Evolutionary conservation across 2,797 vertebrate species (phyloP).

Genomic region (Scomberomorus guttatus): DNA sequence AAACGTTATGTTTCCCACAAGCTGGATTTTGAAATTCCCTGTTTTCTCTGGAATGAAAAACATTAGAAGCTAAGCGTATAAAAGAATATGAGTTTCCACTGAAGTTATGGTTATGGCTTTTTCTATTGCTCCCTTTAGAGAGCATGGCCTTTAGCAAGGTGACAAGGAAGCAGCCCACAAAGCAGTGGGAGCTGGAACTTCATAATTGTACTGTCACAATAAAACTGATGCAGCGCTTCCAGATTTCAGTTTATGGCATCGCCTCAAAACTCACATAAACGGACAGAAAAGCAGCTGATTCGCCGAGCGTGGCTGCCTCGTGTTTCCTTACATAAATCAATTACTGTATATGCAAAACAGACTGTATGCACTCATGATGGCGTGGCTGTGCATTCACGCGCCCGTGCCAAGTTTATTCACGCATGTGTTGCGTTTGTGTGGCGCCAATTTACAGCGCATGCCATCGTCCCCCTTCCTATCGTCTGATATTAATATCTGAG

Average conservation of each 20-base stretch:
- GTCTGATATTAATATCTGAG: conserved; percentile 75
- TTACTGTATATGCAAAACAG: conserved; percentile 32
- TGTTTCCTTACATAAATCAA: conserved; percentile 51
- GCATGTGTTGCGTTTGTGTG: conserved; percentile 41
- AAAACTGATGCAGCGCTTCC: conserved; percentile 79
- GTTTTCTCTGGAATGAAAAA: conserved; percentile 76
- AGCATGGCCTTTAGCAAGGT: conserved; percentile 77
- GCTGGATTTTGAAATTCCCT: conserved; percentile 63
- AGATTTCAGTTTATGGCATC: conserved; percentile 63
- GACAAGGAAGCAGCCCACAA: conserved; percentile 68
- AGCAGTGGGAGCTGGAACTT: conserved; percentile 71
- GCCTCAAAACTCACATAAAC: conserved; percentile 58
- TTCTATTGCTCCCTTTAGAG: conserved; percentile 76
- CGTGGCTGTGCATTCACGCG: not conserved
- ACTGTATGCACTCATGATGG: conserved; percentile 16
- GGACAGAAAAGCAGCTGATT: conserved; percentile 50
- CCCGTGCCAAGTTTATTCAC: conserved; percentile 40
- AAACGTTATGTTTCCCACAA: conserved; percentile 68
- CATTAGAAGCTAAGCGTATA: conserved; percentile 73
- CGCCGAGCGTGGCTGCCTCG: conserved; percentile 19
- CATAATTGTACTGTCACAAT: conserved; percentile 83
- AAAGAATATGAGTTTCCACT: conserved; percentile 79
- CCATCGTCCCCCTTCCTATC: conserved; percentile 60
- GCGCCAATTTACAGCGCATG: conserved; percentile 50
- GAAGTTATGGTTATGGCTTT: conserved; percentile 81